phyloP scores from a whole-genome alignment of 2,888 invertebrate species.

The Dolichomitus sp. region DNA sequence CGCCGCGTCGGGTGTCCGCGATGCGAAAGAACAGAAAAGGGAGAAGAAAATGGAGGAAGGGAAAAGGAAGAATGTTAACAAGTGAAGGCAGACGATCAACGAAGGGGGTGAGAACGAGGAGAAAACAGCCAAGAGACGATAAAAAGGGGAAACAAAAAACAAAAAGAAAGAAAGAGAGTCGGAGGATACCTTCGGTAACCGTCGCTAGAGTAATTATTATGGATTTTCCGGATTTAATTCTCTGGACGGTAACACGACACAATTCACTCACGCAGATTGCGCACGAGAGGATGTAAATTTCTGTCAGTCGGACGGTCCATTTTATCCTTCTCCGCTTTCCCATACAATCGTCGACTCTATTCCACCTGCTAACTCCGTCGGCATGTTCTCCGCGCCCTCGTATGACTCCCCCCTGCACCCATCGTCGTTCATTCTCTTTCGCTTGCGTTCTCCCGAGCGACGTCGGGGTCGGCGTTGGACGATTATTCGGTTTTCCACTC shows the following conservation, averaged over 20 bases:
- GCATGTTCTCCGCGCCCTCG: slow-evolving; percentile 48
- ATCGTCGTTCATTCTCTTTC: slow-evolving; percentile 36
- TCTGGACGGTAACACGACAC: slow-evolving; percentile 85
- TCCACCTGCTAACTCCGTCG: slow-evolving; percentile 78
- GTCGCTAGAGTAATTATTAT: slow-evolving; percentile 85
- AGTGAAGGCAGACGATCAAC: slow-evolving; percentile 38
- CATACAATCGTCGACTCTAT: slow-evolving; percentile 71
- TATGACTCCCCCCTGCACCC: slow-evolving; percentile 1
- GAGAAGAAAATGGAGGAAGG: slow-evolving; percentile 45
- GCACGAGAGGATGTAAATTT: slow-evolving; percentile 85
- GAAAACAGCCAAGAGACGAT: slow-evolving; percentile 60
- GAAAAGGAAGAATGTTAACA: slow-evolving; percentile 53
- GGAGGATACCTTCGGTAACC: slow-evolving; percentile 80
- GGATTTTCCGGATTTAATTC: slow-evolving; percentile 86
- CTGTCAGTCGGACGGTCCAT: slow-evolving; percentile 84
- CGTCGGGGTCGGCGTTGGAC: slow-evolving; percentile 75
- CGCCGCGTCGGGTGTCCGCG: slow-evolving; percentile 69
- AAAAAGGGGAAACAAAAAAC: slow-evolving; percentile 4
- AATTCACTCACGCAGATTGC: slow-evolving; percentile 86
- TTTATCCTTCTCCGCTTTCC: slow-evolving; percentile 77
- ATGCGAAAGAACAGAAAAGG: slow-evolving; percentile 63
- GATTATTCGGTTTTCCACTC: slow-evolving; percentile 82
- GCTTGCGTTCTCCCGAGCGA: slow-evolving; percentile 48
- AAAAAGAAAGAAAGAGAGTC: slow-evolving; percentile 56
- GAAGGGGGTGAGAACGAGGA: slow-evolving; percentile 50